A percentile compares a stretch with the other conserved stretches of the same genome.
Conservation (phyloP, 1,140 invertebrate genomes). For the Bombus ignitus region DNA sequence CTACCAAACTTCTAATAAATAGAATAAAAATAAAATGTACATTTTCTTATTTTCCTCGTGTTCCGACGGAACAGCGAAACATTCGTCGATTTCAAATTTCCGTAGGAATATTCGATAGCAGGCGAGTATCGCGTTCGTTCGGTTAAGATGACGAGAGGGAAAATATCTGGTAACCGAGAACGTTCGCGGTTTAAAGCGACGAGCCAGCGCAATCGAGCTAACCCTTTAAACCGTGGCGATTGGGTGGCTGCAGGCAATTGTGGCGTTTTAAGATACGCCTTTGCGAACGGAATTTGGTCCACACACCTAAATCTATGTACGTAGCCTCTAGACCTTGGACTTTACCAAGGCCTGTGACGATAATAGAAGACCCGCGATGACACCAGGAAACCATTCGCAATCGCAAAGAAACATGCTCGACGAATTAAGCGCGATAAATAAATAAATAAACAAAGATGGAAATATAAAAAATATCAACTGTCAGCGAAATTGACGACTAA, state of each 20-base stretch:
- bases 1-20: too few relatives aligned
- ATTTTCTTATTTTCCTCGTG: too few relatives aligned
- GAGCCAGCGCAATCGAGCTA: neutral
- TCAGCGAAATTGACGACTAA: neutral
- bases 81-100: too few relatives aligned
- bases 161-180: neutral
- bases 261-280: neutral
- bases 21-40: too few relatives aligned
- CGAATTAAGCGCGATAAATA: too few relatives aligned
- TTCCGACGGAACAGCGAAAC: too few relatives aligned
- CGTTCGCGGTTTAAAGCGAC: neutral
- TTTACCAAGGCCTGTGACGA: neutral
- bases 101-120: too few relatives aligned
- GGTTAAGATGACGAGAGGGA: too few relatives aligned
- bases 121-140: too few relatives aligned
- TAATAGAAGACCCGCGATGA: neutral
- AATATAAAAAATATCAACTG: too few relatives aligned
- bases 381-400: neutral
- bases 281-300: neutral
- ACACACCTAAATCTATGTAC: neutral
- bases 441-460: neutral
- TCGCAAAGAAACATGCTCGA: neutral
- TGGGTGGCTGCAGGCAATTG: neutral
- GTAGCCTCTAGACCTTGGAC: slow-evolving; percentile 5
- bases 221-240: neutral